Conservation (phyloP, 2,113 vertebrate genomes). For the Stomatorhinus ivindoensis region DNA sequence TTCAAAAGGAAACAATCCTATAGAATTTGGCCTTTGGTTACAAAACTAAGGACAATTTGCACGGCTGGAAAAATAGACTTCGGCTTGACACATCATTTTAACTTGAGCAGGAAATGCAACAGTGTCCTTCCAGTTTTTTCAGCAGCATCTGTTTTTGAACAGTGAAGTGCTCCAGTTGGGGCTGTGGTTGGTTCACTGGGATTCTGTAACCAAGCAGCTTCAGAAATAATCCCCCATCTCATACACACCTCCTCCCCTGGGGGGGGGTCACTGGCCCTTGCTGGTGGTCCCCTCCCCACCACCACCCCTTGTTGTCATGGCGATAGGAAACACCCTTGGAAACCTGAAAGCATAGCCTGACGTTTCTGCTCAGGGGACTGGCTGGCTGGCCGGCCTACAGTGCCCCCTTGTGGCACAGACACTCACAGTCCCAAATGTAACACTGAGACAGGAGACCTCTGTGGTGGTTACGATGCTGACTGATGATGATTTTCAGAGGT, state of each 20-base stretch:
- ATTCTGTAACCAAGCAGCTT: neutral
- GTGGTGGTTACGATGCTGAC: neutral
- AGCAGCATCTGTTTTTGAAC: neutral
- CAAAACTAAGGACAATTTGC: constrained; percentile 52
- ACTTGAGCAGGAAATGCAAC: constrained; percentile 5
- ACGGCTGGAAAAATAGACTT: constrained; percentile 54
- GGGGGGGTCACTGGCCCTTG: neutral
- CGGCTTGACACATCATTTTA: constrained; percentile 22
- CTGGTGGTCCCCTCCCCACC: neutral
- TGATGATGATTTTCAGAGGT: neutral
- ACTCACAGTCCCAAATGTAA: neutral
- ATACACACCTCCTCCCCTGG: neutral
- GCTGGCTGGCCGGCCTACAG: neutral
- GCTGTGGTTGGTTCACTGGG: neutral
- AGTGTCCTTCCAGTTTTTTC: neutral
- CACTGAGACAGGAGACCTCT: neutral
- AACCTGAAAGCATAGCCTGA: neutral
- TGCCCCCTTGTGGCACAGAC: neutral
- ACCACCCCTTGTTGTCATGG: neutral
- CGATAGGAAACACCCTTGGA: neutral
- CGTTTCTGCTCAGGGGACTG: neutral
- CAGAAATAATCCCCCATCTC: neutral
- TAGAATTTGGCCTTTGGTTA: constrained; percentile 21
- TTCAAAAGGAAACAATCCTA: constrained; percentile 31
- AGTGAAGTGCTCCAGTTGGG: neutral